Percentiles rank a stretch among this genome's conserved stretches.
Conservation (phyloP, 2,113 vertebrate genomes). For the Daubentonia madagascariensis region DNA sequence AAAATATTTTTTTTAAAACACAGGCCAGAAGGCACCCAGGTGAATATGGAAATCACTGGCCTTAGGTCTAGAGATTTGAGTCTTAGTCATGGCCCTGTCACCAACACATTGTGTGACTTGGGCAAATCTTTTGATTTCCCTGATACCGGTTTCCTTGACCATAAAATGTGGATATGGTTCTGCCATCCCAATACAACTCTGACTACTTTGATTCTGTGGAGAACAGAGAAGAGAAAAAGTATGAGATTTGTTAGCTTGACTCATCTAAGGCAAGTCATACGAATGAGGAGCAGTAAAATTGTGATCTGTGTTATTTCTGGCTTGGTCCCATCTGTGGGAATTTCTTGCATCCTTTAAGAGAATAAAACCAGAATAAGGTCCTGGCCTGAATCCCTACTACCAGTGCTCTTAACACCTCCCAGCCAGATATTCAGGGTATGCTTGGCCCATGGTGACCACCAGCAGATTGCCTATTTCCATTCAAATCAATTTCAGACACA, state of each 20-base stretch:
- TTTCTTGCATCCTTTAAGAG: background rate
- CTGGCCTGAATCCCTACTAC: background rate
- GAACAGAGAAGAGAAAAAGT: background rate
- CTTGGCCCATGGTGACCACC: background rate
- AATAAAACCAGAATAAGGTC: background rate
- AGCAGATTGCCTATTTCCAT: background rate
- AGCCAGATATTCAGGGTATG: background rate
- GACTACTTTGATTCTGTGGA: background rate
- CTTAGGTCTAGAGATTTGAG: background rate
- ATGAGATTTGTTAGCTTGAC: background rate
- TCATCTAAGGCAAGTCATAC: background rate
- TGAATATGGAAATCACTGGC: conserved; percentile 1
- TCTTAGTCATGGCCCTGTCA: background rate
- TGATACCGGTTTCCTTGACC: background rate
- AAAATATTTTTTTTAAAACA: background rate
- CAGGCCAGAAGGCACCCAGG: background rate
- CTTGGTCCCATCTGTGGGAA: background rate
- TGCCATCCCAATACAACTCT: background rate
- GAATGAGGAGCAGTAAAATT: background rate
- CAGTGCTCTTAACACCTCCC: background rate
- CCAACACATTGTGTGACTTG: background rate
- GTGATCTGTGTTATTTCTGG: background rate
- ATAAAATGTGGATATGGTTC: background rate
- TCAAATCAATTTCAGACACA: background rate
- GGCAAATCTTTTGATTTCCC: background rate